A percentile compares a stretch with the other conserved stretches of the same genome.
Evolutionary conservation across 2,113 vertebrate genomes (phyloP).

Genomic region (Ondatra zibethicus): DNA sequence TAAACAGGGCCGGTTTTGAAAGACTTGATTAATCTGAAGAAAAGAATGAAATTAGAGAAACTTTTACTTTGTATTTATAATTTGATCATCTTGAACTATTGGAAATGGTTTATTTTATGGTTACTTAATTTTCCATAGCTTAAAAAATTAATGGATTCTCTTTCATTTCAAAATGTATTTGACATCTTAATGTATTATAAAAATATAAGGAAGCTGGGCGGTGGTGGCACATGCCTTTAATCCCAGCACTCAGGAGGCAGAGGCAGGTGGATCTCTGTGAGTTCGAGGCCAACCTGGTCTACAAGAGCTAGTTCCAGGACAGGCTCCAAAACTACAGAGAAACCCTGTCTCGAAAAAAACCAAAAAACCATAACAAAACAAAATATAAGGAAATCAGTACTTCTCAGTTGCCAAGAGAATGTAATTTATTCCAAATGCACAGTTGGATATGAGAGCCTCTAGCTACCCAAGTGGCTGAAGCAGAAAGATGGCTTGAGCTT

Average conservation of each 20-base stretch:
- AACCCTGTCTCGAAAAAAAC: too few species aligned
- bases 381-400: not conserved
- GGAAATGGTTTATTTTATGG: slow-evolving; percentile 1
- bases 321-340: too few species aligned
- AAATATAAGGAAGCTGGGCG: not conserved
- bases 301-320: too few species aligned
- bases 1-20: not conserved
- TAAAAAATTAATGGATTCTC: not conserved
- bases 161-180: not conserved
- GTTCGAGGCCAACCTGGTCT: too few species aligned
- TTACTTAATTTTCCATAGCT: slow-evolving; percentile 22
- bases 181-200: not conserved
- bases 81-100: not conserved
- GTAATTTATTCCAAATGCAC: not conserved
- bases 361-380: too few species aligned
- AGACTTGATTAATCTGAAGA: not conserved
- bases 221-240: too few species aligned
- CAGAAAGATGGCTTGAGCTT: not conserved
- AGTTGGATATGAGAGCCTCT: not conserved
- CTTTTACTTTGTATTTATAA: not conserved
- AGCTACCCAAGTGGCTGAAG: not conserved
- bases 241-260: too few species aligned
- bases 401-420: not conserved
- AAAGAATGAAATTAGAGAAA: not conserved
- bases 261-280: too few species aligned